phyloP scores from a whole-genome alignment of 2,888 invertebrate genomes.

The Heliconius ismenius region DNA sequence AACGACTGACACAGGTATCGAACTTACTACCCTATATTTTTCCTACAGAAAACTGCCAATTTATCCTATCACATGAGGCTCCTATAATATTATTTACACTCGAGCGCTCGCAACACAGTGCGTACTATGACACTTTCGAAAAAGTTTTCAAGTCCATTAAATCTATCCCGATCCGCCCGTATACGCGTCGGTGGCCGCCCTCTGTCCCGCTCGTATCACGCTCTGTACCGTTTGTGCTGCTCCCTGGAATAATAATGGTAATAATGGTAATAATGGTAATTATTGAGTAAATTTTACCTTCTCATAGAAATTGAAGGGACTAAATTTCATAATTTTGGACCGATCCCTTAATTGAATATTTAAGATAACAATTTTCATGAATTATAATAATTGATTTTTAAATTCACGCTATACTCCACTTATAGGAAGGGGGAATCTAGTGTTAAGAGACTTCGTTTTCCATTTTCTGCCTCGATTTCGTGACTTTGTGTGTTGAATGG shows the following conservation, averaged over 20 bases:
- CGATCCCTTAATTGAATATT: background rate
- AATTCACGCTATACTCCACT: background rate
- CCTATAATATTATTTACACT: slow-evolving; percentile 57
- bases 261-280: slow-evolving; percentile 45
- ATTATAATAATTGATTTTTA: background rate
- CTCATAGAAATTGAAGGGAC: background rate
- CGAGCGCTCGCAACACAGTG: slow-evolving; percentile 77
- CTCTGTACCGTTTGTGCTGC: slow-evolving; percentile 87
- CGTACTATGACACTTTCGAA: slow-evolving; percentile 78
- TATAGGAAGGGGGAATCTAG: too few species aligned
- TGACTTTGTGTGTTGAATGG: background rate
- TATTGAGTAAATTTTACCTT: background rate
- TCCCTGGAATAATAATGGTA: slow-evolving; percentile 81
- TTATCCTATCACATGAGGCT: slow-evolving; percentile 35
- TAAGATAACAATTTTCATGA: background rate
- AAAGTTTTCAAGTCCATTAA: slow-evolving; percentile 57
- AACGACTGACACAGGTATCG: background rate
- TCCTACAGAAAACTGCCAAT: background rate
- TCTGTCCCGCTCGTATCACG: slow-evolving; percentile 82
- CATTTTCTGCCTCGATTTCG: background rate
- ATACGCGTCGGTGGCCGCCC: slow-evolving; percentile 76
- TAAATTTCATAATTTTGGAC: background rate
- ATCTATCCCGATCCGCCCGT: slow-evolving; percentile 70
- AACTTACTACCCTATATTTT: background rate
- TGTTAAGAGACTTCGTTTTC: too few species aligned